phyloP scores from a whole-genome alignment of 2,113 vertebrate species.

The Cyanoliseus patagonus region DNA sequence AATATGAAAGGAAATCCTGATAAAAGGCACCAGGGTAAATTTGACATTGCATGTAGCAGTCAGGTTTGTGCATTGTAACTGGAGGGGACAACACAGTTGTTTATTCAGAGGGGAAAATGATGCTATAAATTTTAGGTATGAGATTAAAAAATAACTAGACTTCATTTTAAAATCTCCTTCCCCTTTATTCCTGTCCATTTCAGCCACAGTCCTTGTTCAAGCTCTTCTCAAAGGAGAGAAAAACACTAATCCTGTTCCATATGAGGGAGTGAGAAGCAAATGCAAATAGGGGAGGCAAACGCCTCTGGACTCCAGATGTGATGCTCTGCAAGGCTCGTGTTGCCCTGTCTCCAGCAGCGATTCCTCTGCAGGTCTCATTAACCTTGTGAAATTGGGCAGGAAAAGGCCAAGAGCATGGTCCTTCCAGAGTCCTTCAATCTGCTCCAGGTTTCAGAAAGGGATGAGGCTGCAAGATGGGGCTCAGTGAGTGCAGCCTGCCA shows the following conservation, averaged over 20 bases:
- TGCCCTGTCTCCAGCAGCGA: conserved; percentile 1
- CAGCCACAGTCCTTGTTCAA: not conserved
- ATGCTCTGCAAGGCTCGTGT: not conserved
- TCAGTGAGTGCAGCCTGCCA: not conserved
- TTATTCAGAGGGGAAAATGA: conserved; percentile 39
- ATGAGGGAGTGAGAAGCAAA: not conserved
- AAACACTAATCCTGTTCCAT: not conserved
- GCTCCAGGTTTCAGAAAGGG: not conserved
- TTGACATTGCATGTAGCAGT: conserved; percentile 51
- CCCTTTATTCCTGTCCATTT: conserved; percentile 16
- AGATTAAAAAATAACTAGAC: conserved; percentile 35
- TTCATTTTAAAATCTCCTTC: conserved; percentile 44
- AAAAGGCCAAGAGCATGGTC: conserved; percentile 11
- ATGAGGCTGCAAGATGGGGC: not conserved
- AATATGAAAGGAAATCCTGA: conserved; percentile 57
- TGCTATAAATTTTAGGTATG: conserved; percentile 46
- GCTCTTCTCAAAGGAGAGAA: not conserved
- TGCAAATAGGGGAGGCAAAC: not conserved
- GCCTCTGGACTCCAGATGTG: conserved; percentile 52
- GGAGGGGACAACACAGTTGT: conserved; percentile 42
- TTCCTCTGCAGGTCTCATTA: conserved; percentile 46
- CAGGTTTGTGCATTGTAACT: conserved; percentile 46
- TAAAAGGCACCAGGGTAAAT: conserved; percentile 57
- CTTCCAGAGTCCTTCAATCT: conserved; percentile 25
- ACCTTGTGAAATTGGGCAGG: conserved; percentile 52